Evolutionary conservation across 2,113 vertebrate genomes (phyloP).

Genomic region (Phrynocephalus versicolor): DNA sequence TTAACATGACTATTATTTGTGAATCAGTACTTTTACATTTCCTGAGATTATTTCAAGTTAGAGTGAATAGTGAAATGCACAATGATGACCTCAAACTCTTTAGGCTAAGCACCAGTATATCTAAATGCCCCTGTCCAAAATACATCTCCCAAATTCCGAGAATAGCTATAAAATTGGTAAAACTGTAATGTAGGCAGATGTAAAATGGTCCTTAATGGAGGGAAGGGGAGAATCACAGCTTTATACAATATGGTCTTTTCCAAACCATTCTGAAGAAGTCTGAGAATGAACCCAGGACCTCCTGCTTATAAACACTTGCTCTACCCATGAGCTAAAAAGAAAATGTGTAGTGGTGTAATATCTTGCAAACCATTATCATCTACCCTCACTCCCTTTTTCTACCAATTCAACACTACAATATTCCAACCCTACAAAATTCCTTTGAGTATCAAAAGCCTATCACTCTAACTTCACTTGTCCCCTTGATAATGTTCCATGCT

Average conservation of each 20-base stretch:
- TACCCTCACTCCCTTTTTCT: neutral
- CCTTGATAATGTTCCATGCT: neutral
- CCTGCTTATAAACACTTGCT: neutral
- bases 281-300: neutral
- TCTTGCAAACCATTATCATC: neutral
- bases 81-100: too few species aligned
- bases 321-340: neutral
- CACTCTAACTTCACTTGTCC: neutral
- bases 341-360: neutral
- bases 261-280: neutral
- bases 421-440: neutral
- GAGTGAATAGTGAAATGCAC: too few species aligned
- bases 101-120: too few species aligned
- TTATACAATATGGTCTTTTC: neutral
- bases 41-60: too few species aligned
- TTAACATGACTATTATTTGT: too few species aligned
- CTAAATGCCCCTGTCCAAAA: too few species aligned
- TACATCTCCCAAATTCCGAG: too few species aligned
- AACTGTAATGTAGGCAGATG: too few species aligned
- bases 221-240: too few species aligned
- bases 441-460: neutral
- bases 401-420: neutral
- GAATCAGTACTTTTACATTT: too few species aligned
- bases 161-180: too few species aligned
- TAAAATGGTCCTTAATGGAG: too few species aligned